Evolutionary conservation across 1,140 invertebrate genomes (phyloP).

Genomic region (Heliothis virescens): DNA sequence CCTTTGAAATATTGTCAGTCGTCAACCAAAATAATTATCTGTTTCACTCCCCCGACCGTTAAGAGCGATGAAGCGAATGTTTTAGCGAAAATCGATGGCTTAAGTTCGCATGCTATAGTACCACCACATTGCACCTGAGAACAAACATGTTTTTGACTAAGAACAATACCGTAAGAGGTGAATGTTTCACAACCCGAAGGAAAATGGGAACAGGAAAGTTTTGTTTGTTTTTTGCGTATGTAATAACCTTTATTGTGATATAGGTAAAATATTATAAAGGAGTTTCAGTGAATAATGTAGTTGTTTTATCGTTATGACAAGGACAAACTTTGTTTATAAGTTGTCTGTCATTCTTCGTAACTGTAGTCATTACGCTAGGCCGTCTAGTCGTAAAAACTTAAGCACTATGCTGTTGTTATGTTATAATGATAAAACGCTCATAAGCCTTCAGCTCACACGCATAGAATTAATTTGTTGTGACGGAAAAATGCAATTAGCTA

Average conservation of each 20-base stretch:
- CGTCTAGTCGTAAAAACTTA: background rate
- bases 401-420: background rate
- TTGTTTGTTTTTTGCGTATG: background rate
- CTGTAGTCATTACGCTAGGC: background rate
- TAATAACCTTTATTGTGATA: constrained; percentile 17
- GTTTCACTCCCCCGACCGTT: constrained; percentile 54
- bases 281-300: background rate
- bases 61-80: constrained; percentile 59
- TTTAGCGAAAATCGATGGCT: constrained; percentile 61
- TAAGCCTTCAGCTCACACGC: background rate
- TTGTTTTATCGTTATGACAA: background rate
- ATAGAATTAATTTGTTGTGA: constrained; percentile 1
- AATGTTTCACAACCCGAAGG: constrained; percentile 23
- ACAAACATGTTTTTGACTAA: constrained; percentile 44
- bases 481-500: constrained; percentile 20
- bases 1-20: constrained; percentile 61
- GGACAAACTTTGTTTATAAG: background rate
- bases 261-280: background rate
- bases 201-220: constrained; percentile 9
- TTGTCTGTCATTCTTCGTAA: constrained; percentile 7
- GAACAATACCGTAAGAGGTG: constrained; percentile 23
- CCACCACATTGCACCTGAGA: constrained; percentile 35
- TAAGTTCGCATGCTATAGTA: constrained; percentile 23
- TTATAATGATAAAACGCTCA: background rate
- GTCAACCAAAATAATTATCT: constrained; percentile 66